Base-by-base conservation (phyloP, 1,140 invertebrate species). In the Heterodera schachtii region DNA sequence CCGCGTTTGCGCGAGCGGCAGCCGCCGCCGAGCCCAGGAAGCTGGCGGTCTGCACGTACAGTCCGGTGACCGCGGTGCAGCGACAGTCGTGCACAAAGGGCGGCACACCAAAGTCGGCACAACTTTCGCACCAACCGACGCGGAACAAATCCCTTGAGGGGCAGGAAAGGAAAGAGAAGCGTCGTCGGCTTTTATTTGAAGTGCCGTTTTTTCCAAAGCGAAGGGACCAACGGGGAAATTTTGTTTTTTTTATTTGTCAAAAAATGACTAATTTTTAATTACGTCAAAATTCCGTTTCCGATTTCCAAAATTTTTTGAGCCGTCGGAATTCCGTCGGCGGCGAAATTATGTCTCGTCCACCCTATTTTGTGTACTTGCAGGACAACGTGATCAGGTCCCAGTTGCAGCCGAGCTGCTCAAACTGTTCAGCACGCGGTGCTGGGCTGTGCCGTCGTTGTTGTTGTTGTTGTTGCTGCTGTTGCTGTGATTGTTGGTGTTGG, bases 391-490 rank as follows among this genome's bases (percentile, higher is more conserved):
- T 60, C 60, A 83, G 52, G 70, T 83, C 82, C 69, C 69, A 83
- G 43, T 79, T 71, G 75, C 82, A 83, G 5, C 82, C 82, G 57
- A 83, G 21, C 71, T 84, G 82, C 60, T 84, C 82, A 76, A 64
- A 82, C 75, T 83, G 81, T 21, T 82, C 81, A 21, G 80, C 41
- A 19, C 69, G 75, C n/a, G n/a, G 16, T 41, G n/a, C 6, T 41
- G 64, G 46, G 46, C 52, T 4, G 44, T 31, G 64, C 31, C 64
- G 60, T 31, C 69, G 43, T 49, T 31, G 70, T 13, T 41, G 41
- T 31, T 31, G 81, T 66, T 82, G 60, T 70, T 69, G 69, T 13
- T 52, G 21, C 43, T 21, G 52, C 44, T 43, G 43, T 31, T 44
- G 3, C 13, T 4, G 64, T 66, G 9, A 31, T 31, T 31, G 31